Evolutionary conservation across 2,888 invertebrate genomes (phyloP).

Genomic region (Adelphocoris suturalis): DNA sequence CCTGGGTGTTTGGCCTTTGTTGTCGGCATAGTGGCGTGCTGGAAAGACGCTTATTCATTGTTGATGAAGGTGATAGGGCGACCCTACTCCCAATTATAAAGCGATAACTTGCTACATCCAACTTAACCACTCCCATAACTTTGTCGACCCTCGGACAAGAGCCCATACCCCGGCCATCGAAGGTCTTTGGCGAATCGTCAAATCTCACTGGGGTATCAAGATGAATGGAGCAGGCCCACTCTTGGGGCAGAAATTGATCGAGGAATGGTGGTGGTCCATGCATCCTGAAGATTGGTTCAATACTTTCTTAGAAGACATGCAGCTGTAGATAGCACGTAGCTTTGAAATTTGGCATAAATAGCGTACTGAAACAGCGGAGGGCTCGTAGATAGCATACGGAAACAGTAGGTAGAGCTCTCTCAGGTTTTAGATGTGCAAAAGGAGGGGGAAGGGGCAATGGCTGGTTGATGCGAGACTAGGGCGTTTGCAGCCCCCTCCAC

Average conservation of each 20-base stretch:
- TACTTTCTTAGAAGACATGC: background rate
- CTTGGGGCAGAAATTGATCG: background rate
- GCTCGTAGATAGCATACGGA: no score
- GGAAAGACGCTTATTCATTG: constrained; percentile 15
- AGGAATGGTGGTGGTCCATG: background rate
- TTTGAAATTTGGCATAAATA: no score
- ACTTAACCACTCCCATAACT: background rate
- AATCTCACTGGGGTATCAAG: background rate
- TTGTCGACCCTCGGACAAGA: no score
- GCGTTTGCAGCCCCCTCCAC: no score
- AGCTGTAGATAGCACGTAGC: no score
- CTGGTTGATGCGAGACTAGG: no score
- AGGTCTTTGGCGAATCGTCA: no score
- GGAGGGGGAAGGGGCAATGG: no score
- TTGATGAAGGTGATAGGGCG: constrained; percentile 30
- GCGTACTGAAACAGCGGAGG: no score
- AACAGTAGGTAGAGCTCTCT: no score
- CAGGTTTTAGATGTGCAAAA: no score
- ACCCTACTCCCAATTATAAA: constrained; percentile 46
- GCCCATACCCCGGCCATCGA: no score
- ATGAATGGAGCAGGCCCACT: background rate
- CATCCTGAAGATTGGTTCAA: background rate
- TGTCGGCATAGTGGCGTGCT: constrained; percentile 39
- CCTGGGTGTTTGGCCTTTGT: constrained; percentile 38
- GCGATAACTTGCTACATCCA: background rate